Base-by-base conservation (phyloP, 2,888 invertebrate genomes). In the Tryphoninae sp. region DNA sequence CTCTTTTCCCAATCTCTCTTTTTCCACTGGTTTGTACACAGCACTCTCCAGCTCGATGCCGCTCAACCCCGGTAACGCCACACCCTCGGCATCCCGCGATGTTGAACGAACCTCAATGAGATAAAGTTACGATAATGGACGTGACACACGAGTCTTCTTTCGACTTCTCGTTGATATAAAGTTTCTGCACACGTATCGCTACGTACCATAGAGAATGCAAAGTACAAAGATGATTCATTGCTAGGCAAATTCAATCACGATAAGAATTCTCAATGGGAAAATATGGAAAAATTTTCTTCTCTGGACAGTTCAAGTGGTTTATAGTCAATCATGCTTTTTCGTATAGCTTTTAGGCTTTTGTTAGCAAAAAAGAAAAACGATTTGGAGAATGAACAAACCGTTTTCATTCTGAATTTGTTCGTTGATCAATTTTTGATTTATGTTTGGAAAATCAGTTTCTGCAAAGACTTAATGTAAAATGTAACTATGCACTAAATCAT, bases 1-100 rank as follows among this genome's bases (percentile, higher is more conserved):
- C 51, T 68, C 40, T 9, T 58, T 58, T 58, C 22, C n/a, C 42
- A 16, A 23, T 62, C 13, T 40, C 6, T 51, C 13, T 72, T 4
- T 19, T 26, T 61, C 11, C 1, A 53, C 42, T 42, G 45, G 1
- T 13, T 53, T 42, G 6, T 42, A 4, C 23, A n/a, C 13, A 16
- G 26, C 11, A 59, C 13, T 4, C 42, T 33, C 53, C 19, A 9
- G 42, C 22, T 42, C 19, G 22, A 59, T 16, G 53, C 7, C 55
- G 26, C 65, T 49, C 16, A 2, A 11, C 51, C 3, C 33, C n/a
- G 61, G 69, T 69, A 69, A 68, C 81, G 81, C 81, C 81, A 81
- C 81, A 81, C 81, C 81, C 81, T 81, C 72, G 67, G 49, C 68
- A 61, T 76, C 76, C 53, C 79, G 58, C 53, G 78, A 65, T 53